Percentiles rank a stretch among this genome's conserved stretches.
Conservation (phyloP, 2,797 vertebrate genomes). For the Pterois miles region DNA sequence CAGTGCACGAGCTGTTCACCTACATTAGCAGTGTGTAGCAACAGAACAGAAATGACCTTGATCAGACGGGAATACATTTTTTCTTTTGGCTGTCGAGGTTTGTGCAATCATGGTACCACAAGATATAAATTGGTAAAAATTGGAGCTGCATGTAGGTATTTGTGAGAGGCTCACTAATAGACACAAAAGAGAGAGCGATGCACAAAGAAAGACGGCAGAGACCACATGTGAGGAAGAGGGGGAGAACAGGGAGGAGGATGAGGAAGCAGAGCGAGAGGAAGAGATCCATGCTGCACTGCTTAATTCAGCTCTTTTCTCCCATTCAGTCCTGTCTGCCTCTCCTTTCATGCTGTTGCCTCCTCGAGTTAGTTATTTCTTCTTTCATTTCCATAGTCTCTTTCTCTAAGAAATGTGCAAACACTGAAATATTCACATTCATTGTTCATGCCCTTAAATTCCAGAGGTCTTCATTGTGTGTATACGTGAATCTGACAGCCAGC, state of each 20-base stretch:
- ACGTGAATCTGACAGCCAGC: conserved; percentile 8
- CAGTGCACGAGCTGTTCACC: conserved; percentile 11
- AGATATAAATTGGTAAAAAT: neutral
- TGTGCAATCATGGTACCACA: neutral
- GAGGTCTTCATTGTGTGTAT: neutral
- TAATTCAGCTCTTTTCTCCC: conserved; percentile 33
- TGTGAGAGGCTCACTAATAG: no score
- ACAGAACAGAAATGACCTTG: conserved; percentile 14
- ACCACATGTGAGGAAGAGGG: conserved; percentile 38
- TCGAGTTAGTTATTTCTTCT: conserved; percentile 9
- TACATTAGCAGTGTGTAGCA: neutral
- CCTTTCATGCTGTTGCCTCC: conserved; percentile 6
- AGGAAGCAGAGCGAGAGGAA: conserved; percentile 8
- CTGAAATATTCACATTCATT: neutral
- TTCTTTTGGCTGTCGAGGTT: neutral
- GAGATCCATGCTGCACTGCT: conserved; percentile 23
- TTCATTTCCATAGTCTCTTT: neutral
- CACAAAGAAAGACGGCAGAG: conserved; percentile 20
- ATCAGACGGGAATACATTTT: neutral
- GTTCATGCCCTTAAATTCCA: neutral
- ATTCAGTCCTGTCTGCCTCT: conserved; percentile 24
- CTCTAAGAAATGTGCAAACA: neutral
- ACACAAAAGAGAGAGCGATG: neutral
- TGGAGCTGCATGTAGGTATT: neutral
- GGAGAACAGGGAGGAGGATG: conserved; percentile 8